Conservation (phyloP, 2,797 vertebrate species). For the Diceros bicornis region DNA sequence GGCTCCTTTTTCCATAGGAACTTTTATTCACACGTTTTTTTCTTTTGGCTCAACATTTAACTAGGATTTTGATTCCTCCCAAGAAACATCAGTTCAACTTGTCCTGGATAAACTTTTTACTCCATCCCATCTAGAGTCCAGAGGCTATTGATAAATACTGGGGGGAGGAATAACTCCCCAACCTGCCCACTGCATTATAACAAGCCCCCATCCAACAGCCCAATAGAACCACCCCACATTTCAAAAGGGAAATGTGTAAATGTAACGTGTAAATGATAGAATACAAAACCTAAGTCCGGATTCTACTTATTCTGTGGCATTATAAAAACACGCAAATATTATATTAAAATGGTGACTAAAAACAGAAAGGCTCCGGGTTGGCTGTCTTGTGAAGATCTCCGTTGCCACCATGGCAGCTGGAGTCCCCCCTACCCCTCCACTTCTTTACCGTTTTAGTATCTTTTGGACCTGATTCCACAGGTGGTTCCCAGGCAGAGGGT, state of each 20-base stretch:
- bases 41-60: background rate
- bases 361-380: background rate
- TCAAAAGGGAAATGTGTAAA: background rate
- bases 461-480: background rate
- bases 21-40: background rate
- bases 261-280: background rate
- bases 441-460: background rate
- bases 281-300: background rate
- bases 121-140: background rate
- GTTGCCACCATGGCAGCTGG: background rate
- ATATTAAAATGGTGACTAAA: conserved; percentile 24
- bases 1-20: background rate
- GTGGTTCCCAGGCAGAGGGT: background rate
- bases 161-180: background rate
- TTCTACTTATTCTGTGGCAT: background rate
- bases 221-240: background rate
- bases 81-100: background rate
- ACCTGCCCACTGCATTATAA: background rate
- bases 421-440: too few species aligned
- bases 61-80: background rate
- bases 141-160: background rate
- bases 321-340: background rate
- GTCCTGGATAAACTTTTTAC: background rate
- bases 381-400: background rate
- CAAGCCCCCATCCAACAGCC: background rate